Percentiles rank a stretch among this genome's conserved stretches.
phyloP scores from a whole-genome alignment of 2,113 vertebrate genomes.

The Perca schrenkii region DNA sequence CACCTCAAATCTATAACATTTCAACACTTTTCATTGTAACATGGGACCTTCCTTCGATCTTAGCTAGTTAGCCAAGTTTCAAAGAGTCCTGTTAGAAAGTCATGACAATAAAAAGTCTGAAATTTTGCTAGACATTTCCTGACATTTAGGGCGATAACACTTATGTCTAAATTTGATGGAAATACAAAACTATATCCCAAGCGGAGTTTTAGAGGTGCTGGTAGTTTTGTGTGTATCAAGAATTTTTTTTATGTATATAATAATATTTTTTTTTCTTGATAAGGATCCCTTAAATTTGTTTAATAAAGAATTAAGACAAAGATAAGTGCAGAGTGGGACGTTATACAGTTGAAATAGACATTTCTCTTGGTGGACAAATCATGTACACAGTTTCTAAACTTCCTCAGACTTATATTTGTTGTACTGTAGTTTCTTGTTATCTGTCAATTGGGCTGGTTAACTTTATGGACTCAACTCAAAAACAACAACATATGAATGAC shows the following conservation, averaged over 20 bases:
- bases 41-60: neutral
- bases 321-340: neutral
- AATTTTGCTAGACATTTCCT: neutral
- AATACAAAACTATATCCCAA: too few species aligned
- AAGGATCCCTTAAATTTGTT: too few species aligned
- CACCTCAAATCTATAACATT: too few species aligned
- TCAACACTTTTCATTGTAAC: neutral
- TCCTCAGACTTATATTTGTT: neutral
- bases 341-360: neutral
- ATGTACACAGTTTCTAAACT: neutral
- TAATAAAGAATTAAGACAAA: too few species aligned
- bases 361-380: neutral
- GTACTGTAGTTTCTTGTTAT: neutral
- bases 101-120: neutral
- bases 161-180: too few species aligned
- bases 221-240: too few species aligned
- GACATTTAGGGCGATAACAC: too few species aligned
- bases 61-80: too few species aligned
- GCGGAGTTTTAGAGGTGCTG: too few species aligned
- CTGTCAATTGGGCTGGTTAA: neutral
- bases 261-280: too few species aligned
- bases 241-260: too few species aligned
- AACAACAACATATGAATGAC: neutral
- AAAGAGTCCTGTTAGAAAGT: neutral
- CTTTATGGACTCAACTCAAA: neutral